Conservation (phyloP, 2,888 invertebrate species). For the Chaitophorus viminalis region DNA sequence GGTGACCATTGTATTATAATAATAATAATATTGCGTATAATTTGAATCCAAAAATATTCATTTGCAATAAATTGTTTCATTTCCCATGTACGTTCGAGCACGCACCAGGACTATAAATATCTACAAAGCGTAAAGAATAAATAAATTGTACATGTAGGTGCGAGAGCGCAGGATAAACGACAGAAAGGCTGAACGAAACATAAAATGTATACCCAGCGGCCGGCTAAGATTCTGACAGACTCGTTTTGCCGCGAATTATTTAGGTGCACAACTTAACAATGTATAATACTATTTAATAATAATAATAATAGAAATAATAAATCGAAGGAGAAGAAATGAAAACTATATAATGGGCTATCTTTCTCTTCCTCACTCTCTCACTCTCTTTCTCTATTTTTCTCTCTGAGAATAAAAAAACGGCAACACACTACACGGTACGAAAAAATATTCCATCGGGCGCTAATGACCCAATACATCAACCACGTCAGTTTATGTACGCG, state of each 20-base stretch:
- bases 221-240: not conserved
- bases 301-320: not conserved
- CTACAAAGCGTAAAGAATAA: not conserved
- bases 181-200: too few species aligned
- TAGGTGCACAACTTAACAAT: not conserved
- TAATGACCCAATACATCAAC: slow-evolving; percentile 56
- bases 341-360: slow-evolving; percentile 16
- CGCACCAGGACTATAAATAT: too few species aligned
- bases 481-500: not conserved
- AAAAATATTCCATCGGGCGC: slow-evolving; percentile 4
- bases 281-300: slow-evolving; percentile 8
- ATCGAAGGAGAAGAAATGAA: slow-evolving; percentile 9
- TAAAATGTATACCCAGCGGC: not conserved
- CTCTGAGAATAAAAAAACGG: not conserved
- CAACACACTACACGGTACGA: not conserved
- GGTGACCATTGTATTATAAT: too few species aligned
- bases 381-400: too few species aligned
- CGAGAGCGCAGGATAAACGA: too few species aligned
- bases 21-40: too few species aligned
- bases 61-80: too few species aligned
- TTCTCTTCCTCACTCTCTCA: too few species aligned
- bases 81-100: too few species aligned
- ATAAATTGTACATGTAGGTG: not conserved
- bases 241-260: slow-evolving; percentile 13
- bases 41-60: too few species aligned